Percentiles rank a stretch among this genome's conserved stretches.
Evolutionary conservation across 2,113 vertebrate genomes (phyloP).

Genomic region (Pandion haliaetus): DNA sequence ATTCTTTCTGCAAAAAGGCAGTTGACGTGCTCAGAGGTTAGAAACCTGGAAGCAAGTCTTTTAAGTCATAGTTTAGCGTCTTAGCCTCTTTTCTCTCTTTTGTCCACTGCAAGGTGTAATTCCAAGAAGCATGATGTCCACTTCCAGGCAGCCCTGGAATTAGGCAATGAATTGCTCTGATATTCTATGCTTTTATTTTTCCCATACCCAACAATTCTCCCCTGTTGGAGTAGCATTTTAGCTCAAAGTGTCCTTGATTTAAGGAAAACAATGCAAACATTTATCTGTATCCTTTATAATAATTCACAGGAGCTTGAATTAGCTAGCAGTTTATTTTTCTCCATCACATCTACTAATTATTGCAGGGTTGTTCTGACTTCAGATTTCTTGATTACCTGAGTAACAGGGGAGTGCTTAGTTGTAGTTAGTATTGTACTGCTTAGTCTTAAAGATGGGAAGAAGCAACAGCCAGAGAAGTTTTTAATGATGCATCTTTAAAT

Average conservation of each 20-base stretch:
- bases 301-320: neutral
- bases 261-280: neutral
- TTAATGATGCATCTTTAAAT: neutral
- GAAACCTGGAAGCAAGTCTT: neutral
- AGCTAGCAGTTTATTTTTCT: neutral
- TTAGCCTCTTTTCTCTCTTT: neutral
- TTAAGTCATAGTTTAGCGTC: neutral
- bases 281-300: neutral
- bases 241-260: neutral
- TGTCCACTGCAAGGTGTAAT: neutral
- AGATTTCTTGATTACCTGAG: neutral
- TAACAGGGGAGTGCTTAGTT: neutral
- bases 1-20: neutral
- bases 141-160: neutral
- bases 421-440: neutral
- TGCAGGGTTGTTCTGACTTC: neutral
- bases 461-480: neutral
- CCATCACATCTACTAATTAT: neutral
- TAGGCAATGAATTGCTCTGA: neutral
- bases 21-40: neutral
- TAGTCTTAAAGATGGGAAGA: neutral
- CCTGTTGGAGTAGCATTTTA: neutral
- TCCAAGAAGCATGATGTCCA: neutral
- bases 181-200: neutral
- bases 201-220: neutral